These are phyloP conservation scores for Ips typographus DNA, from an alignment of 1,140 invertebrate species.

Conservation along the genomic window DNA sequence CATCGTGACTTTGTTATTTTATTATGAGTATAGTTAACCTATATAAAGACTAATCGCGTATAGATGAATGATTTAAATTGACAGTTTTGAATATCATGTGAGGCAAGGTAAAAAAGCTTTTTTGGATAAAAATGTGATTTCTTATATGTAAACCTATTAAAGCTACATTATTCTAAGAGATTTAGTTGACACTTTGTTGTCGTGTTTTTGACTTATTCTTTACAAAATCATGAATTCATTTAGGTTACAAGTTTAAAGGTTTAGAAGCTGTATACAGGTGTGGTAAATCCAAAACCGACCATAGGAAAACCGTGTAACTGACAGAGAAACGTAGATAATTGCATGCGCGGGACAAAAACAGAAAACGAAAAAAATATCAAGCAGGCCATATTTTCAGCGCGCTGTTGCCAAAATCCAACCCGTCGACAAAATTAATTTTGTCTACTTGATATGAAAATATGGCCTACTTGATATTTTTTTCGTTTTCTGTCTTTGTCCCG, in stretches of 20 bases:
- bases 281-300: too few species aligned
- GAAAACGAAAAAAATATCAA: too few species aligned
- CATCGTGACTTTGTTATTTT: conserved; percentile 36
- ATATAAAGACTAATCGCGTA: background rate
- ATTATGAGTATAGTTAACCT: conserved; percentile 11
- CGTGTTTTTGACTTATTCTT: conserved; percentile 14
- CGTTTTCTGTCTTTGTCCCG: too few species aligned
- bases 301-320: too few species aligned
- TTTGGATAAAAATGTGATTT: background rate
- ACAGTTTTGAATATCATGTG: background rate
- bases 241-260: background rate
- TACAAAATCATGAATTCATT: background rate
- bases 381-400: too few species aligned
- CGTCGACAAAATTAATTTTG: too few species aligned
- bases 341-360: too few species aligned
- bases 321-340: too few species aligned
- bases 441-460: too few species aligned
- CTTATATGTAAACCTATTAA: background rate
- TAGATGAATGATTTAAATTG: background rate
- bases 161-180: conserved; percentile 2
- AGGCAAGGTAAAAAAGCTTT: background rate
- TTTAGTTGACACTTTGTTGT: conserved; percentile 30
- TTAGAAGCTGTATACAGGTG: too few species aligned
- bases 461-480: too few species aligned
- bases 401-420: too few species aligned